Evolutionary conservation across 1,140 invertebrate species (phyloP), one percentile per base, ranked within the genome.

Genomic region (Drosophila pectinifera): DNA sequence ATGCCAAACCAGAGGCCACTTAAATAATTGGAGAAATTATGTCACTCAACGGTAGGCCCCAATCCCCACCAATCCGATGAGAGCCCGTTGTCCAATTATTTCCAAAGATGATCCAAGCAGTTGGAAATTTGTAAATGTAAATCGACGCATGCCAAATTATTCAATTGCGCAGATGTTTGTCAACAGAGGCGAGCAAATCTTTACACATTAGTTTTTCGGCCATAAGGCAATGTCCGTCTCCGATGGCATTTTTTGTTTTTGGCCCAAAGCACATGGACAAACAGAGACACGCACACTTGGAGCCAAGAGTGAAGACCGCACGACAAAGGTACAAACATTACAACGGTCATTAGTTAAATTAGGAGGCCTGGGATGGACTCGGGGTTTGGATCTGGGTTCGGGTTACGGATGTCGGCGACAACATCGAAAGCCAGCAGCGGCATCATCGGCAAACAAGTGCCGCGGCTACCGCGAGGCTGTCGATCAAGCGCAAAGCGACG

Each of bases 271-370:
- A 76, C 55, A 78, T 86, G 61, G 75, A 80, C 80, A 88, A 88
- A 89, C 80, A 89, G 56, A 83, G 80, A 78, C 56, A 88, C 73
- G 80, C 67, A 78, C 73, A 69, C 83, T 86, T 86, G 79, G 43
- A 54, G 83, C 41, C 79, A 70, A 86, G 73, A 86, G 84, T 88
- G 83, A 86, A 76, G 82, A 86, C 84, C 83, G 64, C 79, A 83
- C 79, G 83, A 69, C 79, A 89, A 86, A 70, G 75, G 80, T 77
- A 80, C 80, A 89, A 89, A 89, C 84, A 89, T 89, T 89, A 89
- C 84, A 89, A 80, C 84, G 80, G 74, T 89, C 84, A 89, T 89
- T 89, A 89, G 84, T 75, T 89, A 89, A 89, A 89, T 89, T 89
- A 89, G 77, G 54, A 80, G 84, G 43, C 83, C 61, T 64, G 45